Conservation (phyloP, 2,113 vertebrate genomes). For the Pangasianodon gigas region DNA sequence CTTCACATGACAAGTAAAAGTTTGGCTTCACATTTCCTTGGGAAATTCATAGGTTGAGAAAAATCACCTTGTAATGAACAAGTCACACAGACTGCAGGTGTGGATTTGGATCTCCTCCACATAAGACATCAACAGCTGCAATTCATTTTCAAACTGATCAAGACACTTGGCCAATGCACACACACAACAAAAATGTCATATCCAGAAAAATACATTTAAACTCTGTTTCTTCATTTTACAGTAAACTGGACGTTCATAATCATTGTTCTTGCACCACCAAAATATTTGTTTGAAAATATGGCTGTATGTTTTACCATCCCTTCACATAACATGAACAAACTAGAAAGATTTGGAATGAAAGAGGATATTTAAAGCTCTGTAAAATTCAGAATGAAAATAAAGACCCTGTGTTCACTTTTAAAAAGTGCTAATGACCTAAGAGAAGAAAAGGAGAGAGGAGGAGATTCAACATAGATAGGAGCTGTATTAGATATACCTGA, state of each 20-base stretch:
- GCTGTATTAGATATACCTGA: slow-evolving; percentile 14
- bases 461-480: not conserved
- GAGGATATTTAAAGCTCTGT: slow-evolving; percentile 8
- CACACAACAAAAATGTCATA: slow-evolving; percentile 4
- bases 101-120: not conserved
- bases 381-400: slow-evolving; percentile 35
- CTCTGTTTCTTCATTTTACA: slow-evolving; percentile 6
- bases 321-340: slow-evolving; percentile 15
- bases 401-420: slow-evolving; percentile 44
- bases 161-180: slow-evolving; percentile 10
- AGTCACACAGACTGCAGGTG: slow-evolving; percentile 8
- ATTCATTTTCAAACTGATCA: slow-evolving; percentile 9
- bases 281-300: slow-evolving; percentile 5
- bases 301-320: not conserved
- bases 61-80: slow-evolving; percentile 33
- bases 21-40: slow-evolving; percentile 59
- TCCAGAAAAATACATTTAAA: slow-evolving; percentile 6
- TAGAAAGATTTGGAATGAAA: slow-evolving; percentile 29
- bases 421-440: slow-evolving; percentile 45
- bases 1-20: slow-evolving; percentile 65
- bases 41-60: slow-evolving; percentile 55
- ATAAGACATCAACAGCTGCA: not conserved
- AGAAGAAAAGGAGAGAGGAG: slow-evolving; percentile 23
- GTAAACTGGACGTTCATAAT: not conserved
- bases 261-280: not conserved